Conservation (phyloP, 2,113 vertebrate genomes). For the Pitta sordida region DNA sequence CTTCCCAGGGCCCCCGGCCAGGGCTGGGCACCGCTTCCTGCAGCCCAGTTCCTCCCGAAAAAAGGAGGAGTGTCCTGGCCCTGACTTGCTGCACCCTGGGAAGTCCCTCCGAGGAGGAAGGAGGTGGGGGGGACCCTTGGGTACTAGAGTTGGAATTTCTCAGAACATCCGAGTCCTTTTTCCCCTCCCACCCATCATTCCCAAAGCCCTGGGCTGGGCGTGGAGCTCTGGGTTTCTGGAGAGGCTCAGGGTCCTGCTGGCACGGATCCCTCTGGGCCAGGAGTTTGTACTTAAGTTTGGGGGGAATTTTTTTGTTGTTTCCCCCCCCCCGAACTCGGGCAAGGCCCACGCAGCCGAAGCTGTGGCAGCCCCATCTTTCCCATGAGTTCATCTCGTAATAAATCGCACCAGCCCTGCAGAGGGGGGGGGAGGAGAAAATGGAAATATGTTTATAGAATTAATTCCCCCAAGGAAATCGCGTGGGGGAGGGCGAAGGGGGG, state of each 20-base stretch:
- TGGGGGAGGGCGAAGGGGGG: constrained; percentile 15
- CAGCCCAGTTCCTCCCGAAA: neutral
- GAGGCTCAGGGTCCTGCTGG: neutral
- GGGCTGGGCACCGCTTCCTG: constrained; percentile 12
- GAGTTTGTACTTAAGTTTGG: neutral
- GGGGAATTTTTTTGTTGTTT: neutral
- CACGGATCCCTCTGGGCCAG: neutral
- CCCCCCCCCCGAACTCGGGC: neutral
- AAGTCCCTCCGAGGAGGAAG: constrained; percentile 20
- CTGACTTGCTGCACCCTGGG: constrained; percentile 42
- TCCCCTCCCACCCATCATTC: neutral
- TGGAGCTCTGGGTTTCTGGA: neutral
- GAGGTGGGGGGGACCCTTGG: constrained; percentile 1
- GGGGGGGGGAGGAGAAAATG: constrained; percentile 47
- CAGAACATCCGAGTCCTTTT: neutral
- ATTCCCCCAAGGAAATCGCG: constrained; percentile 51
- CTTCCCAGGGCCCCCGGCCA: constrained; percentile 50
- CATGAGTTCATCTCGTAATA: constrained; percentile 56
- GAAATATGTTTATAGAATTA: constrained; percentile 48
- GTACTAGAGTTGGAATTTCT: constrained; percentile 1
- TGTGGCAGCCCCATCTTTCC: constrained; percentile 54
- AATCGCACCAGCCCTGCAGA: constrained; percentile 39
- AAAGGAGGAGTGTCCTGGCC: constrained; percentile 33
- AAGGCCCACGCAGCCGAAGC: constrained; percentile 40
- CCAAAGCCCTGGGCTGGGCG: neutral